A percentile compares a stretch with the other conserved stretches of the same genome.
Evolutionary conservation across 1,140 invertebrate species (phyloP).

Genomic region (Drosophila rufa): DNA sequence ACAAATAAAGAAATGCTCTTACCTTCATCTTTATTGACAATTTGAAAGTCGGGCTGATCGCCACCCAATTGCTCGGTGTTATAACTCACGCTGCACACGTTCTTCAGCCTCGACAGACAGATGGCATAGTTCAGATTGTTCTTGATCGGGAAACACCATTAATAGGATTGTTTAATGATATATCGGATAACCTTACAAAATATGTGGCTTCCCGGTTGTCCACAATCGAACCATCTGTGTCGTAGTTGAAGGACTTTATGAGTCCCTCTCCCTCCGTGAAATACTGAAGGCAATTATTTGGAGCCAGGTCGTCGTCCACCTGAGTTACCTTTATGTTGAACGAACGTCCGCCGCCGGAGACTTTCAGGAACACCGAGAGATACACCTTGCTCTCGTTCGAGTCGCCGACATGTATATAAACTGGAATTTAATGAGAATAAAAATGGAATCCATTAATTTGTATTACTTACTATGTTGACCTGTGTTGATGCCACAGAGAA

Average conservation of each 20-base stretch:
- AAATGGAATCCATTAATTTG: too few species aligned
- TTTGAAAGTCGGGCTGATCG: conserved; percentile 87
- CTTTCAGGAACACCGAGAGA: conserved; percentile 88
- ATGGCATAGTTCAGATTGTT: conserved; percentile 93
- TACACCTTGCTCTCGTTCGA: conserved; percentile 87
- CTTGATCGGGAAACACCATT: conserved; percentile 85
- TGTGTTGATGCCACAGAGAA: conserved; percentile 90
- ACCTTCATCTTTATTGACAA: conserved; percentile 88
- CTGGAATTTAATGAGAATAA: conserved; percentile 81
- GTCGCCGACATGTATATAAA: conserved; percentile 90
- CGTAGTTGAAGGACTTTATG: conserved; percentile 91
- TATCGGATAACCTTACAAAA: conserved; percentile 84
- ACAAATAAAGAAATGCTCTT: conserved; percentile 69
- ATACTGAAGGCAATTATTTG: conserved; percentile 90
- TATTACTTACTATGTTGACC: conserved; percentile 89
- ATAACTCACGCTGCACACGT: conserved; percentile 89
- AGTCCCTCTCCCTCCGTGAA: conserved; percentile 87
- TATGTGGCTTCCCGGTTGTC: conserved; percentile 86
- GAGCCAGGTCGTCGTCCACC: conserved; percentile 85
- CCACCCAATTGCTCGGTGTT: conserved; percentile 86
- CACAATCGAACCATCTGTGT: conserved; percentile 86
- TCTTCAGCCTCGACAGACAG: conserved; percentile 88
- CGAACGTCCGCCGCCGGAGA: conserved; percentile 85
- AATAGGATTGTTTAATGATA: background rate
- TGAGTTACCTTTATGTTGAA: conserved; percentile 89